Percentiles rank a stretch among this genome's conserved stretches.
These are phyloP conservation scores for Ramazzottius varieornatus DNA, from an alignment of 2,888 invertebrate species.

Conservation along the genomic window DNA sequence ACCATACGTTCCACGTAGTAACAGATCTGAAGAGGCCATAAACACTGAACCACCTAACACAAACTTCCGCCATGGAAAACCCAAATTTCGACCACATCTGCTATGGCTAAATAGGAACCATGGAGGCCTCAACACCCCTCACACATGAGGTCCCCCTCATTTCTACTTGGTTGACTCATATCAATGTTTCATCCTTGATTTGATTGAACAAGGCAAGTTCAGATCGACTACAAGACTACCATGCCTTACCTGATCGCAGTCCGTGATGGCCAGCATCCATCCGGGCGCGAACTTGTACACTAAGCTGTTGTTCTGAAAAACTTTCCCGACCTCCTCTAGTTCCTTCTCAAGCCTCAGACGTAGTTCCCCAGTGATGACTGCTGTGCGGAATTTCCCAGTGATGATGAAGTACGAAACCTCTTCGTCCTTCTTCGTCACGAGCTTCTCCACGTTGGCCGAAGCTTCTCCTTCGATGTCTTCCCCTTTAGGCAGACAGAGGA, in stretches of 20 bases:
- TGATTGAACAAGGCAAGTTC: not conserved
- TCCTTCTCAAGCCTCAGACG: not conserved
- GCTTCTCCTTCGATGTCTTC: too few species aligned
- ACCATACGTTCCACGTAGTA: conserved; percentile 1
- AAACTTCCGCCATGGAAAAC: not conserved
- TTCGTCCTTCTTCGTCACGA: too few species aligned
- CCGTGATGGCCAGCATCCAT: conserved; percentile 1
- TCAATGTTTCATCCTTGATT: too few species aligned
- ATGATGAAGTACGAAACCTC: too few species aligned
- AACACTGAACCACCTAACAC: too few species aligned
- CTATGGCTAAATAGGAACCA: not conserved
- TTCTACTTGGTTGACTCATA: too few species aligned
- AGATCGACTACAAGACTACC: too few species aligned
- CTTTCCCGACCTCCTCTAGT: not conserved
- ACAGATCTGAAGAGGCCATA: not conserved
- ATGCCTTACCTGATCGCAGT: not conserved
- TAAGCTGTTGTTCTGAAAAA: too few species aligned
- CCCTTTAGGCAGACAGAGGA: too few species aligned
- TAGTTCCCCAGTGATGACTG: too few species aligned
- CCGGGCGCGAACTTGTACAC: not conserved
- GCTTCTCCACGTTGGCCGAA: too few species aligned
- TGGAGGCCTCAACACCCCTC: not conserved
- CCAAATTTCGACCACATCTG: not conserved
- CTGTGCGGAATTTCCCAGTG: too few species aligned
- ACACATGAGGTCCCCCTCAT: not conserved